These are phyloP conservation scores for Rhabdophis nuchalis DNA, from an alignment of 2,797 vertebrate genomes.

Conservation along the genomic window DNA sequence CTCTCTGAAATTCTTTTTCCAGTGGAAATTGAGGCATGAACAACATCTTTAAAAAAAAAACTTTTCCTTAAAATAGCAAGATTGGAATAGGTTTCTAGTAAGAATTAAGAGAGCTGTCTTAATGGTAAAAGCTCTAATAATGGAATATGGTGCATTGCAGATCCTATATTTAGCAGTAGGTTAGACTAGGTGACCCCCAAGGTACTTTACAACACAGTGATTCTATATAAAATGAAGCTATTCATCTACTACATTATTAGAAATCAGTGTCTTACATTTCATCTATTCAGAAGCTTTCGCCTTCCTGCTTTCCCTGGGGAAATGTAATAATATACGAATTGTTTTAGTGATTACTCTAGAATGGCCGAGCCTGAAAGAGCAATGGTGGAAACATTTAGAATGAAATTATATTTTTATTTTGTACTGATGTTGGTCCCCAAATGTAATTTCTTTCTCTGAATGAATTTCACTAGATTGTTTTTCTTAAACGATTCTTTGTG, in stretches of 20 bases:
- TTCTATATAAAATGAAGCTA: neutral
- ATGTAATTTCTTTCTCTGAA: neutral
- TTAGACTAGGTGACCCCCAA: neutral
- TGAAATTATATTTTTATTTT: rapidly evolving
- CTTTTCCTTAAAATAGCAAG: neutral
- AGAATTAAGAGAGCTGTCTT: neutral
- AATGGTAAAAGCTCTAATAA: neutral
- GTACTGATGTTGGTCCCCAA: neutral
- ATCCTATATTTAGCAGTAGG: neutral
- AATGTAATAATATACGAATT: neutral
- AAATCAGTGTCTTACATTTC: neutral
- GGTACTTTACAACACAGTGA: neutral
- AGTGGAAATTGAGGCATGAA: neutral
- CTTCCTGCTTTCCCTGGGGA: too few relatives aligned
- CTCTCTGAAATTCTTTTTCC: neutral
- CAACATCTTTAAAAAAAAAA: too few relatives aligned
- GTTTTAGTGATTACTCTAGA: neutral
- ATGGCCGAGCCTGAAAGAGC: rapidly evolving
- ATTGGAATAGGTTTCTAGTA: neutral
- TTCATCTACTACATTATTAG: neutral
- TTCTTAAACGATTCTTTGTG: neutral
- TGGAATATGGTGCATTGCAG: neutral
- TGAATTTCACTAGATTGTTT: rapidly evolving
- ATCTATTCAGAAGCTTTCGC: neutral
- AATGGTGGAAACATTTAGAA: rapidly evolving